phyloP scores from a whole-genome alignment of 1,140 invertebrate genomes.

The Dendrolimus kikuchii region DNA sequence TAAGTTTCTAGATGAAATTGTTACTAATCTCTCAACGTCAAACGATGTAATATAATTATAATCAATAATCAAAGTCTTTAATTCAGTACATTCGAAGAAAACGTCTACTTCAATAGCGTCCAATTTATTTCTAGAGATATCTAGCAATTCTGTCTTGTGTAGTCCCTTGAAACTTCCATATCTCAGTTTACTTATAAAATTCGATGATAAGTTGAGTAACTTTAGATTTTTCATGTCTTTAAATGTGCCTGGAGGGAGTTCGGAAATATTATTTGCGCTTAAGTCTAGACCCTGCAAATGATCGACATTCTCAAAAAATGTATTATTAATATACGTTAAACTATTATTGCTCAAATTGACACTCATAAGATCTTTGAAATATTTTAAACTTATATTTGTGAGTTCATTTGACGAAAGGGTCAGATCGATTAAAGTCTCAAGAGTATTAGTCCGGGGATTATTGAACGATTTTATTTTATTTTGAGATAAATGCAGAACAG shows the following conservation, averaged over 20 bases:
- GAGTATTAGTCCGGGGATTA: conserved; percentile 31
- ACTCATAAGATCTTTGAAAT: conserved; percentile 34
- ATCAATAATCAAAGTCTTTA: conserved; percentile 45
- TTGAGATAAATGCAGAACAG: conserved; percentile 28
- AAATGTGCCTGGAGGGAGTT: conserved; percentile 45
- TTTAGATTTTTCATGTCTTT: conserved; percentile 40
- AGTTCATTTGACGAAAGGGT: conserved; percentile 36
- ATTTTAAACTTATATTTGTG: conserved; percentile 30
- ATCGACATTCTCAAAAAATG: conserved; percentile 29
- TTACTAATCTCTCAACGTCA: conserved; percentile 35
- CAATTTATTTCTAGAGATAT: conserved; percentile 49
- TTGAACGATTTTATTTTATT: conserved; percentile 45
- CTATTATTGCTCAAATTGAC: conserved; percentile 41
- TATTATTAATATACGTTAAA: conserved; percentile 26
- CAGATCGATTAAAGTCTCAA: conserved; percentile 30
- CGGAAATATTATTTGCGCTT: conserved; percentile 36
- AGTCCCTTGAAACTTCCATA: conserved; percentile 49
- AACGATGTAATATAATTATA: conserved; percentile 43
- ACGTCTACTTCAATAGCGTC: conserved; percentile 35
- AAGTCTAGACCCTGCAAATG: conserved; percentile 39
- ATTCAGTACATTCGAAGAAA: conserved; percentile 46
- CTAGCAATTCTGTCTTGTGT: conserved; percentile 36
- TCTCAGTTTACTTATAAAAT: conserved; percentile 31
- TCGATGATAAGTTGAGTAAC: conserved; percentile 47
- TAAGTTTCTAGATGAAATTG: conserved; percentile 26